Evolutionary conservation across 2,888 invertebrate species (phyloP), one percentile per base, ranked within the genome.

Genomic region (Sussaba pulchella): DNA sequence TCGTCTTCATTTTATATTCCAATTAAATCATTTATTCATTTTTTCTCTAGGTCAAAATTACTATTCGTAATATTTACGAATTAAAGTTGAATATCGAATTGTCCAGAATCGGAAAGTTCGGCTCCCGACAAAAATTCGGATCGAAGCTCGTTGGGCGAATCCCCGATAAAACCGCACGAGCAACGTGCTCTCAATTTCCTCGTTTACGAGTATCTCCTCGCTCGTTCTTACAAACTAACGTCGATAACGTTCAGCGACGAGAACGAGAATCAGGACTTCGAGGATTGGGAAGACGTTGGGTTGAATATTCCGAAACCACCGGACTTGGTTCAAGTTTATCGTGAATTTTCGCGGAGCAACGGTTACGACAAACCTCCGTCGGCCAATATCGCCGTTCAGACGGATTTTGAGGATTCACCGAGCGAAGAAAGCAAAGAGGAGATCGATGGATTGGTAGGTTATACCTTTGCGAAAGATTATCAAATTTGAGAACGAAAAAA

Each of bases 201-300:
- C 19, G 95, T 98, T 64, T 97, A 98, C 92, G 97, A 98, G 90
- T 97, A 97, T 90, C 93, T 98, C 17, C 92, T 97, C 63, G 92
- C 95, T 17, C 95, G 96, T 90, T 95, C 96, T 78, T 97, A 97
- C 90, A 97, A 97, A 92, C 93, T 98, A 21, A 97, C 97, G 2
- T 96, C 97, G 0, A 97, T 97, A 81, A 98, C 98, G 61, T 98
- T 98, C 93, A 96, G 97, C 43, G 98, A 98, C 94, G 98, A 98
- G 93, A 97, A 97, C 93, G 96, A 96, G 89, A 95, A 97, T 91
- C 97, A 97, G 95, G 97, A 97, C 92, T 97, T 97, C 93, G 97
- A 97, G 92, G 97, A 97, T 90, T 98, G 98, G 98, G 97, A 97
- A 92, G 97, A 97, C 93, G 97, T 98, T 12, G 97, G 98, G 0